phyloP scores from a whole-genome alignment of 2,888 invertebrate species.

The Drosophila greeni region DNA sequence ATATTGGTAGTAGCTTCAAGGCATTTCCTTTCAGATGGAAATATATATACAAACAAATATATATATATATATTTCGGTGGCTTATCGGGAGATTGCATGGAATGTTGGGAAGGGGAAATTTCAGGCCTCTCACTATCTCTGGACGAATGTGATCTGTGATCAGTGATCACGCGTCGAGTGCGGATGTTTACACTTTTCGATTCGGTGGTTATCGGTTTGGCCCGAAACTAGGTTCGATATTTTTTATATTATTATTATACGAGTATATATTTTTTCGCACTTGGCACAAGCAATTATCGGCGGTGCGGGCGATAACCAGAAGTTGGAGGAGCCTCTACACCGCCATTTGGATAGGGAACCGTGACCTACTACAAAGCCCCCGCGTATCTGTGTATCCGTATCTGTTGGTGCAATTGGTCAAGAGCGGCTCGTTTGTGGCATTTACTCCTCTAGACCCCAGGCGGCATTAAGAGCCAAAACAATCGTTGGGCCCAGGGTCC shows the following conservation, averaged over 20 bases:
- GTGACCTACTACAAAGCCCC: constrained; percentile 31
- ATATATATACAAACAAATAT: not conserved
- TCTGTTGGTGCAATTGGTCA: constrained; percentile 61
- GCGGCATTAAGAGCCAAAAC: constrained; percentile 53
- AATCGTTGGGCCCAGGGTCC: constrained; percentile 19
- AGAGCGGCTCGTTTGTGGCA: constrained; percentile 61
- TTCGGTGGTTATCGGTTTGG: constrained; percentile 30
- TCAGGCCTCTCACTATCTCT: not conserved
- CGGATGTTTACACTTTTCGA: constrained; percentile 39
- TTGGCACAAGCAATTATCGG: constrained; percentile 41
- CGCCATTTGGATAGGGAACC: constrained; percentile 2
- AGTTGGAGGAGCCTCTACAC: constrained; percentile 2
- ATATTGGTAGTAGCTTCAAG: constrained; percentile 1
- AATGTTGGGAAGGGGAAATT: constrained; percentile 9
- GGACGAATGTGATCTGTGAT: constrained; percentile 19
- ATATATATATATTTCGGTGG: not conserved
- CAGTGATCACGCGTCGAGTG: constrained; percentile 33
- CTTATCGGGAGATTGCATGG: constrained; percentile 17
- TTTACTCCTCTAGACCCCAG: constrained; percentile 21
- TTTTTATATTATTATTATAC: constrained; percentile 12
- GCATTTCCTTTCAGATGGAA: constrained; percentile 33
- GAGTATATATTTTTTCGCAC: constrained; percentile 26
- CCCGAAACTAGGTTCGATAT: constrained; percentile 9
- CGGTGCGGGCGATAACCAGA: constrained; percentile 24
- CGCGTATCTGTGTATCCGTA: constrained; percentile 13